Conservation (phyloP, 2,113 vertebrate species). For the Paramormyrops kingsleyae region DNA sequence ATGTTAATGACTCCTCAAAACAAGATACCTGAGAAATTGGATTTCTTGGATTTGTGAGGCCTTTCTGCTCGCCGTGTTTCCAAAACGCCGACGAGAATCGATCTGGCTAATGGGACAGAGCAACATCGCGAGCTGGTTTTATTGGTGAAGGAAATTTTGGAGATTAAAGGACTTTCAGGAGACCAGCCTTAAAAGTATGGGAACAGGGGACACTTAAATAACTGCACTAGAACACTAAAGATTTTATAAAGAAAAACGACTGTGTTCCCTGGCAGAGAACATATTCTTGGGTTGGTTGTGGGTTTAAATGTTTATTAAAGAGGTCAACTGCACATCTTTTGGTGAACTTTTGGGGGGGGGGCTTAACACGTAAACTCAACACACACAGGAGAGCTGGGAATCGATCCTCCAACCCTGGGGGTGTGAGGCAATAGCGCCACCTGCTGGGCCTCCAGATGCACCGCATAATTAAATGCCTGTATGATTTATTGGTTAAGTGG, state of each 20-base stretch:
- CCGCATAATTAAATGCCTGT: background rate
- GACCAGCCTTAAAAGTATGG: background rate
- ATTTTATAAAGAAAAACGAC: background rate
- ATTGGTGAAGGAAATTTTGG: background rate
- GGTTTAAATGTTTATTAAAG: background rate
- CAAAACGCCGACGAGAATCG: background rate
- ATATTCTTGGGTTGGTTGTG: background rate
- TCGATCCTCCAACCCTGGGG: background rate
- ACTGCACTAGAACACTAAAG: background rate
- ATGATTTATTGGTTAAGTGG: conserved; percentile 2
- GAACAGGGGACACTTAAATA: background rate
- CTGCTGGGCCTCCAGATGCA: background rate
- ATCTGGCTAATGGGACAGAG: background rate
- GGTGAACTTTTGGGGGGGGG: background rate
- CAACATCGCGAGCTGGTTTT: background rate
- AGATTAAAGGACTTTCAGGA: background rate
- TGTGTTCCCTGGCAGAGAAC: background rate
- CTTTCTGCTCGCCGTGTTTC: background rate
- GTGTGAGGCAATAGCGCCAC: background rate
- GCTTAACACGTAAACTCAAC: too few relatives aligned
- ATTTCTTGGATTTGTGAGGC: background rate
- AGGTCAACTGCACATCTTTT: background rate
- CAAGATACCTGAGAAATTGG: background rate
- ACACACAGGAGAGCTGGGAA: background rate
- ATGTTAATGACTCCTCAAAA: background rate